A percentile compares a stretch with the other conserved stretches of the same genome.
phyloP scores from a whole-genome alignment of 2,797 vertebrate species.

The Brotula barbata region DNA sequence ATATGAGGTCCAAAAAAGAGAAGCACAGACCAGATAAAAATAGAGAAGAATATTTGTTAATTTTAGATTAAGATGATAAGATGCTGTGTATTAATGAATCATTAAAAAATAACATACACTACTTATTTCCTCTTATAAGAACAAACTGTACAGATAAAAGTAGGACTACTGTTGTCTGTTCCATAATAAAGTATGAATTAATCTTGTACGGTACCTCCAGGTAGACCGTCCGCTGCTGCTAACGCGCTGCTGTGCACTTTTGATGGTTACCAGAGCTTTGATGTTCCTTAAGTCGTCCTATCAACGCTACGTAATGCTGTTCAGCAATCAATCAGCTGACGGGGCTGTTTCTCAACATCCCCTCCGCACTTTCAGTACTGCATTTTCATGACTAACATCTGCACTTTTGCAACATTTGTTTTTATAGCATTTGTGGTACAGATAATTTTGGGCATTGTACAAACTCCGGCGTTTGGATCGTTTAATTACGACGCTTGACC shows the following conservation, averaged over 20 bases:
- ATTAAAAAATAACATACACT: too few species aligned
- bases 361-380: conserved; percentile 63
- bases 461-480: too few species aligned
- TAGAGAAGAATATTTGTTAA: too few species aligned
- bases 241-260: conserved; percentile 17
- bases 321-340: conserved; percentile 55
- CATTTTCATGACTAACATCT: conserved; percentile 42
- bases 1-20: too few species aligned
- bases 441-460: background rate
- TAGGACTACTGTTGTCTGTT: too few species aligned
- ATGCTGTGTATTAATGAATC: too few species aligned
- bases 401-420: background rate
- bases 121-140: too few species aligned
- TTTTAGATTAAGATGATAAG: too few species aligned
- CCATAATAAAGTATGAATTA: too few species aligned
- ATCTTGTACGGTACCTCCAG: conserved; percentile 28
- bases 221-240: conserved; percentile 23
- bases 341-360: conserved; percentile 54
- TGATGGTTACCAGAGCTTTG: conserved; percentile 15
- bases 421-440: background rate
- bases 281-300: conserved; percentile 14
- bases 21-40: too few species aligned
- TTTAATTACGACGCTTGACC: too few species aligned
- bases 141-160: too few species aligned
- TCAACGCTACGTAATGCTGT: background rate